These are phyloP conservation scores for Gasteruption jaculator DNA, from an alignment of 2,888 invertebrate species.

Conservation along the genomic window DNA sequence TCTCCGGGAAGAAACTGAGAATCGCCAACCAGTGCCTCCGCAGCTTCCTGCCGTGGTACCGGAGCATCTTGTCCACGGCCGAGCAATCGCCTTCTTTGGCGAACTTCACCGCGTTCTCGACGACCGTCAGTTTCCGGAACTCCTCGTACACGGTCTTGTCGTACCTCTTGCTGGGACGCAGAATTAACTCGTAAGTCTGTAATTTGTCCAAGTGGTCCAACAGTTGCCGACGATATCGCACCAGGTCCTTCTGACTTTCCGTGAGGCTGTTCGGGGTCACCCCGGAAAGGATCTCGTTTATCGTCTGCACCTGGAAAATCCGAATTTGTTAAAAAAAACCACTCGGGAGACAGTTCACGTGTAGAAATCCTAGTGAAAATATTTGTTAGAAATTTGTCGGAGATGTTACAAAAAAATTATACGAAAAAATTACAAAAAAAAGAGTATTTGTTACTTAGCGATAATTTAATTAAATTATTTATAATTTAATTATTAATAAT, in stretches of 20 bases:
- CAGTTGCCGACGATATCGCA: slow-evolving; percentile 64
- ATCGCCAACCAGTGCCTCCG: slow-evolving; percentile 62
- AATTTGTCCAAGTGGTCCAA: slow-evolving; percentile 67
- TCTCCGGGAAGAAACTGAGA: slow-evolving; percentile 63
- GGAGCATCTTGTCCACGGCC: slow-evolving; percentile 67
- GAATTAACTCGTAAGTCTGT: slow-evolving; percentile 64
- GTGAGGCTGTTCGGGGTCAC: slow-evolving; percentile 56
- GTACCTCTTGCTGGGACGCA: slow-evolving; percentile 54
- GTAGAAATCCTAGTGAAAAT: too few species aligned
- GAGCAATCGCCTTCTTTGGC: slow-evolving; percentile 65
- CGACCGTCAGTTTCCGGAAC: slow-evolving; percentile 61
- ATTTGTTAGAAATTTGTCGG: too few species aligned
- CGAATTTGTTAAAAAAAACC: slow-evolving; percentile 6
- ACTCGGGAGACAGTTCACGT: too few species aligned
- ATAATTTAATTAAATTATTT: slow-evolving; percentile 24
- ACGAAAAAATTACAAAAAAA: slow-evolving; percentile 2
- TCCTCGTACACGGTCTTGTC: slow-evolving; percentile 64
- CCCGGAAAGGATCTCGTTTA: slow-evolving; percentile 46
- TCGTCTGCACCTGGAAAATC: slow-evolving; percentile 34
- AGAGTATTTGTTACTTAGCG: slow-evolving; percentile 24
- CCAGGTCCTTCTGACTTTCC: slow-evolving; percentile 64
- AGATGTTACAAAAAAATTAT: too few species aligned
- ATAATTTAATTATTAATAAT: too few species aligned
- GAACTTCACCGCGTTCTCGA: slow-evolving; percentile 63
- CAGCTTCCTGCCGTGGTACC: slow-evolving; percentile 59